Conservation (phyloP, 2,113 vertebrate species). For the Oceanodroma tethys region DNA sequence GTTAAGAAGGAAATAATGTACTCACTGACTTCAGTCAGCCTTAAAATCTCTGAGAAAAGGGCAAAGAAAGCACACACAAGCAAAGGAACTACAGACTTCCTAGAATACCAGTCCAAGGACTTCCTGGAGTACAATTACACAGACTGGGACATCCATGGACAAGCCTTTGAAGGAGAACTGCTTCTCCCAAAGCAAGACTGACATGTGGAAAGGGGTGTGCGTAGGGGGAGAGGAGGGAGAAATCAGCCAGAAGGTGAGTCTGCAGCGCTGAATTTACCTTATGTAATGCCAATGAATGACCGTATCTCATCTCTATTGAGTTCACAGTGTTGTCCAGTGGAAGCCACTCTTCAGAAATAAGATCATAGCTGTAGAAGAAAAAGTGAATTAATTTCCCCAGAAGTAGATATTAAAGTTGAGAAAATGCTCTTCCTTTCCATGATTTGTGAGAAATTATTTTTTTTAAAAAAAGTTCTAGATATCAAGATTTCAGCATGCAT, state of each 20-base stretch:
- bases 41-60: neutral
- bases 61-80: neutral
- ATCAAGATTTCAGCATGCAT: neutral
- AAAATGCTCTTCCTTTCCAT: neutral
- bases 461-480: neutral
- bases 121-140: neutral
- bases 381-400: neutral
- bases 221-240: too few relatives aligned
- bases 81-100: neutral
- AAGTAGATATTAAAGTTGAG: neutral
- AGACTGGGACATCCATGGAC: neutral
- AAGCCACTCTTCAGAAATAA: conserved; percentile 85
- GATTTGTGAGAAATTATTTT: neutral
- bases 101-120: neutral
- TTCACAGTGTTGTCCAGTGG: conserved; percentile 82
- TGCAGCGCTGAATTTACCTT: conserved; percentile 70
- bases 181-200: neutral
- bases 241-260: neutral
- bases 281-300: conserved; percentile 87
- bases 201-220: neutral
- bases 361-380: conserved; percentile 80
- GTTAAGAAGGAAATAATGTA: neutral
- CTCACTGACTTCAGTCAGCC: neutral
- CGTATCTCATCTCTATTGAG: conserved; percentile 85
- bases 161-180: neutral